Evolutionary conservation across 2,113 vertebrate genomes (phyloP), one percentile per base, ranked within the genome.

Genomic region (Ictalurus punctatus): DNA sequence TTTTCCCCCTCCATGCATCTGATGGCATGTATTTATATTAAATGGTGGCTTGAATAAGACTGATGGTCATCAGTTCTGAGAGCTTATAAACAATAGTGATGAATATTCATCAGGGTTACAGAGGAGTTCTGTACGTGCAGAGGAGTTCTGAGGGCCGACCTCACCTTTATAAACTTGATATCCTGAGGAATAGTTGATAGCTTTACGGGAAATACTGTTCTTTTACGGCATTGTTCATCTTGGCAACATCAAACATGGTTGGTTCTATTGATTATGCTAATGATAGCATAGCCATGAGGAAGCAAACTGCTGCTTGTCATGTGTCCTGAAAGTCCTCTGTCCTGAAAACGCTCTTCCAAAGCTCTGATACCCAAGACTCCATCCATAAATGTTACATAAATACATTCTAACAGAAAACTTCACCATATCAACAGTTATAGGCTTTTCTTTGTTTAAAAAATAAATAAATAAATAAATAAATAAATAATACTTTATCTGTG

Each of bases 11-110:
- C 48, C 81, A 78, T 84, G 89, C 90, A 88, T 86, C 89, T 78
- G 88, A 71, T 86, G 88, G 85, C 19, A 27, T 79, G 34, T 9
- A 65, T 34, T 71, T 86, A 27, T 78, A 44, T 30, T 80, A 91
- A 48, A 76, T 58, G 30, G 81, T 74, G 56, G 27, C 73, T 82
- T 85, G 44, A 86, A 86, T 85, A 44, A 40, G 71, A 40, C 21
- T 23, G 71, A 74, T 74, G 71, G 34, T 8, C 16, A 37, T 73
- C 69, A 21, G 19, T 73, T 73, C 4, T 27, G 40, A 48, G 23
- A 48, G 3, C 40, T n/a, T 79, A 27, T 13, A 16, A n/a, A 54
- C 76, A 82, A 44, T 65, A 61, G 17, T 76, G 59, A 88, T 88
- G 67, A 82, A 63, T 65, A 85, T 88, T 40, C 40, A 82, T 81